Percentiles rank a stretch among this genome's conserved stretches.
These are phyloP conservation scores for Ornithoptera priamus DNA, from an alignment of 2,888 invertebrate genomes.

Conservation along the genomic window DNA sequence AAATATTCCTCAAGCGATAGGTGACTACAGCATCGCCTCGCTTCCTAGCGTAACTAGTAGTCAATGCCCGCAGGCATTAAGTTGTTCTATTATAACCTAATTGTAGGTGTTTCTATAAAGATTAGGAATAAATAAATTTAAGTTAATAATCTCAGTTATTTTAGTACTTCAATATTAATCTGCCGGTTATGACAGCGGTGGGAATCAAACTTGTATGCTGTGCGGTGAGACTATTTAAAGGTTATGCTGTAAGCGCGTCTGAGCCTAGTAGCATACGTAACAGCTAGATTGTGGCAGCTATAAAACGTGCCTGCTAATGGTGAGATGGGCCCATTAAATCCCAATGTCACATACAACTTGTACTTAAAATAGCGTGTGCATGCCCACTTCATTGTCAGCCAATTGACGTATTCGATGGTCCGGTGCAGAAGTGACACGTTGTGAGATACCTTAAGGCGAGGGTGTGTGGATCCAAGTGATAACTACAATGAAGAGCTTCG, in stretches of 20 bases:
- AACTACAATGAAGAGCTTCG: slow-evolving; percentile 10
- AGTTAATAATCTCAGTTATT: no score
- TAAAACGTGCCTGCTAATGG: slow-evolving; percentile 17
- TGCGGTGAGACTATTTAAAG: background rate
- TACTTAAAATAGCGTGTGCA: slow-evolving; percentile 9
- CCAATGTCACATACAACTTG: slow-evolving; percentile 19
- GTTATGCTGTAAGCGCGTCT: background rate
- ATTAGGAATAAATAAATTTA: no score
- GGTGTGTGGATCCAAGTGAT: background rate
- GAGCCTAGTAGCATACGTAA: background rate
- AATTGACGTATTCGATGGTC: slow-evolving; percentile 22
- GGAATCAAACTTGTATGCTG: background rate
- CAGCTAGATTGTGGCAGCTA: slow-evolving; percentile 14
- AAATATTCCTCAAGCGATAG: no score
- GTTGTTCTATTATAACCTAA: no score
- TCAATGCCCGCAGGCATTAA: no score
- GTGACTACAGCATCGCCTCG: no score
- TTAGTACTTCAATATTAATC: no score
- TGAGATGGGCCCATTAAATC: slow-evolving; percentile 23
- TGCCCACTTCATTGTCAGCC: slow-evolving; percentile 18
- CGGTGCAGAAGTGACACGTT: slow-evolving; percentile 7
- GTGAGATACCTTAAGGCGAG: background rate
- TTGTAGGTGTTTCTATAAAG: no score
- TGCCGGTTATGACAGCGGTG: background rate
- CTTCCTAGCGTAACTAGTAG: no score